Evolutionary conservation across 2,797 vertebrate genomes (phyloP).

Genomic region (Taeniopygia guttata): DNA sequence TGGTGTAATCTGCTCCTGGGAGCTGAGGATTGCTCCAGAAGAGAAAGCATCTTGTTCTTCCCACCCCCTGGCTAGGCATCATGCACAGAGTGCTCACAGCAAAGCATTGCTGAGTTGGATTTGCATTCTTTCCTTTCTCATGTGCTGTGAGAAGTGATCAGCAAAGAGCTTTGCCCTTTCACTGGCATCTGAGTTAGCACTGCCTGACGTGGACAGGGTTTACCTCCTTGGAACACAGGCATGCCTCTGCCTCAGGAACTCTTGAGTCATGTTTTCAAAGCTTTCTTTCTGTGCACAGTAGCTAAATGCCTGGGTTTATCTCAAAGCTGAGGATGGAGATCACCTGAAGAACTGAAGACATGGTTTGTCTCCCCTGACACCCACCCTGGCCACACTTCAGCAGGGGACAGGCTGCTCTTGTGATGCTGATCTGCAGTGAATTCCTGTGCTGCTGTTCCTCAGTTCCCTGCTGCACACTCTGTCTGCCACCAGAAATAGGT

Average conservation of each 20-base stretch:
- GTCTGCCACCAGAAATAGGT: slow-evolving; percentile 21
- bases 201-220: neutral
- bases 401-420: neutral
- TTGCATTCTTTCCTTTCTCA: neutral
- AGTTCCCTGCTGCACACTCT: neutral
- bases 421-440: neutral
- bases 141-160: neutral
- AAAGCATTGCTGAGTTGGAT: neutral
- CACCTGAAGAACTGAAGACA: neutral
- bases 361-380: neutral
- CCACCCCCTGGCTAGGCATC: neutral
- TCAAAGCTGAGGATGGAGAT: neutral
- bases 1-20: neutral
- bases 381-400: neutral
- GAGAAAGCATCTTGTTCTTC: slow-evolving; percentile 3
- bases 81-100: neutral
- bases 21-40: slow-evolving; percentile 10
- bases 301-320: neutral
- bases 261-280: slow-evolving; percentile 42
- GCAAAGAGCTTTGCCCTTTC: slow-evolving; percentile 13
- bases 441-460: neutral
- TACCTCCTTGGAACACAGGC: neutral
- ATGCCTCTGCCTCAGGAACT: neutral
- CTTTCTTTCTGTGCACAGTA: neutral
- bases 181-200: slow-evolving; percentile 3